Base-by-base conservation (phyloP, 2,113 vertebrate species). In the Dromiciops gliroides region DNA sequence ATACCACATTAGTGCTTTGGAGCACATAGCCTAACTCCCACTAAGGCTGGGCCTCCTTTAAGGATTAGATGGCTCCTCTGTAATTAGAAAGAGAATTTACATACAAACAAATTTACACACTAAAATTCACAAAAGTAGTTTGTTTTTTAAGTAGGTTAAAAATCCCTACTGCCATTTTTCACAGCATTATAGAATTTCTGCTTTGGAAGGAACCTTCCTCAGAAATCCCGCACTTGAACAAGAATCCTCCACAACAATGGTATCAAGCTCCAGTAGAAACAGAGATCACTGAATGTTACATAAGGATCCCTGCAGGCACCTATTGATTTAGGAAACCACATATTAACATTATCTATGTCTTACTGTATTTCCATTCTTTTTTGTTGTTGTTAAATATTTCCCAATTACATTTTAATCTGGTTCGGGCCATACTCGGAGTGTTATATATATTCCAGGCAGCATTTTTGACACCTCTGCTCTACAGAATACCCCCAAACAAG, bases 111-210 rank as follows among this genome's bases (percentile, higher is more conserved):
- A 90, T 90, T 90, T n/a, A 94, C 93, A 93, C 91, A 94, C 48
- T 92, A 4, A 95, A 96, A 24, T 95, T 47, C 92, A 92, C 95
- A 94, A 92, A 92, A 93, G n/a, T 3, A 75, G 44, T 94, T 95
- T 94, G 92, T 95, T 93, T 95, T 92, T 93, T 95, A 93, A 94
- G 47, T 90, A 96, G 83, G 89, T 90, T 96, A 91, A 96, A 96
- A 95, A 3, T 89, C 48, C 95, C 93, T 48, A 56, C 50, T 95
- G 67, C n/a, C 90, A 92, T 91, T 48, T 90, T 95, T 67, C 95
- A 91, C 52, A 95, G 92, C 37, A 44, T 44, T 44, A 44, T 44
- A 44, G 19, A 44, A 23, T 44, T 19, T 83, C 19, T 44, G 67
- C n/a, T 83, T 60, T 75, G 67, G 67, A 44, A 44, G 67, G 67